Evolutionary conservation across 2,113 vertebrate species (phyloP).

Genomic region (Strix uralensis): DNA sequence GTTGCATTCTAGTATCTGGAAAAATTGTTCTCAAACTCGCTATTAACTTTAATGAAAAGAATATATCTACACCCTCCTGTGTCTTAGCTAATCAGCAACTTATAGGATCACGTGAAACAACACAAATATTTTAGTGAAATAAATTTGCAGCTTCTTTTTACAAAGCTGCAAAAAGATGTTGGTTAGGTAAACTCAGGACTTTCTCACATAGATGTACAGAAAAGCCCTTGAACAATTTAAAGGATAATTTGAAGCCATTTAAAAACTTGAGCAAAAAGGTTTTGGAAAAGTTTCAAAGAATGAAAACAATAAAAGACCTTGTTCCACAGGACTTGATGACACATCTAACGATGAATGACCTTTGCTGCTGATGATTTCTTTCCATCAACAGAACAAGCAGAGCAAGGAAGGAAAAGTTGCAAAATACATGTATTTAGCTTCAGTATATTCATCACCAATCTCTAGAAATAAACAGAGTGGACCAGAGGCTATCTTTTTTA

Average conservation of each 20-base stretch:
- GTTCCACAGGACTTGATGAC: not conserved
- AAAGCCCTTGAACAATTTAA: not conserved
- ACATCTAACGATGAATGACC: not conserved
- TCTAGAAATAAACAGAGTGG: not conserved
- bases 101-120: not conserved
- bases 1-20: not conserved
- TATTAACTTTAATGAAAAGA: not conserved
- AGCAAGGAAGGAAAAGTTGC: not conserved
- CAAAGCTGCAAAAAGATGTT: not conserved
- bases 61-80: not conserved
- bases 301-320: not conserved
- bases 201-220: not conserved
- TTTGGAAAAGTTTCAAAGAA: not conserved
- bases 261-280: not conserved
- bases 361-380: not conserved
- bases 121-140: not conserved
- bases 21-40: not conserved
- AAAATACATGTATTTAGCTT: conserved; percentile 4
- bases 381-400: not conserved
- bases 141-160: not conserved
- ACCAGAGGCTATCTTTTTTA: not conserved
- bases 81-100: not conserved
- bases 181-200: not conserved
- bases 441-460: not conserved
- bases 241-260: not conserved